phyloP scores from a whole-genome alignment of 2,113 vertebrate species.

The Cygnus buccinator region DNA sequence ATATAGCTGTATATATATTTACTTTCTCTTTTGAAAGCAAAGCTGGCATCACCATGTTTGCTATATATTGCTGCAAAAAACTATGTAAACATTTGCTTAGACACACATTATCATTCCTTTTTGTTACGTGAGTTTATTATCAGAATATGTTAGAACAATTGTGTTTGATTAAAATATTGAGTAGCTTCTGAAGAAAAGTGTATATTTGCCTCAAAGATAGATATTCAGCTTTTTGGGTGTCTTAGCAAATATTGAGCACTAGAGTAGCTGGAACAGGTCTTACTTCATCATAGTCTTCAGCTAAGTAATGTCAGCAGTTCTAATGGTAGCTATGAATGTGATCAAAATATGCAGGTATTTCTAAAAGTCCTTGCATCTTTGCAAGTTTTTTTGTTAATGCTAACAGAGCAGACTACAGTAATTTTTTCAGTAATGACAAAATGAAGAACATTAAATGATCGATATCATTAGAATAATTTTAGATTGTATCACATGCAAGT shows the following conservation, averaged over 20 bases:
- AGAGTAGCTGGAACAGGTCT: neutral
- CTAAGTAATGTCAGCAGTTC: neutral
- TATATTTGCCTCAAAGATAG: neutral
- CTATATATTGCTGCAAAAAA: neutral
- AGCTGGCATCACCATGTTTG: neutral
- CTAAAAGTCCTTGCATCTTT: neutral
- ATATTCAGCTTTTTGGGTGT: neutral
- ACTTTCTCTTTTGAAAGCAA: neutral
- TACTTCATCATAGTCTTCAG: neutral
- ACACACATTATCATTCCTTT: accelerated
- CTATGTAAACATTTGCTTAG: neutral
- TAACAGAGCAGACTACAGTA: neutral
- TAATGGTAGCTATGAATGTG: neutral
- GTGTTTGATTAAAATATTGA: neutral
- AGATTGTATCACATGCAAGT: neutral
- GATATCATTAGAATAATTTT: neutral
- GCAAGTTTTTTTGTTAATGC: neutral
- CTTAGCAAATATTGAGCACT: neutral
- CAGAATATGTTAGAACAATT: neutral
- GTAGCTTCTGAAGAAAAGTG: neutral
- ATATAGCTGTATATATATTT: neutral
- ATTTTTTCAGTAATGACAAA: neutral
- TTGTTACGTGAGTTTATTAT: neutral
- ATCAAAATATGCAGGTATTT: neutral
- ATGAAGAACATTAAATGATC: neutral